Evolutionary conservation across 1,140 invertebrate species (phyloP), one percentile per base, ranked within the genome.

Genomic region (Batillaria attramentaria): DNA sequence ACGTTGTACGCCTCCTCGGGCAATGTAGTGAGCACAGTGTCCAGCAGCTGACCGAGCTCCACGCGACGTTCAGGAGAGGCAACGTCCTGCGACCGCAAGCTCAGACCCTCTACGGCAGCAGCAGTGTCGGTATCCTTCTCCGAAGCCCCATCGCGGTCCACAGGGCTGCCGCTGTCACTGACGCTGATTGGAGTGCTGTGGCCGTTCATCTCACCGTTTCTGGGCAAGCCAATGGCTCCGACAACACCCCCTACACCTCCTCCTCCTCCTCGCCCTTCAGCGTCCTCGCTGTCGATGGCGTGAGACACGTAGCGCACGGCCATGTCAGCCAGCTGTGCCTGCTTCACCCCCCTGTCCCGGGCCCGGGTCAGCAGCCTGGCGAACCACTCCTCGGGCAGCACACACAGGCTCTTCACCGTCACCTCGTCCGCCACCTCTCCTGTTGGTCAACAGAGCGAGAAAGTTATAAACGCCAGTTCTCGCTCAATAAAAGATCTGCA

Each of bases 301-400:
- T 65, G 39, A 1, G 68, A 68, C 1, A 89, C 82, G 72, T 89
- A 89, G 37, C 74, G 82, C 16, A 84, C 84, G 0, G 84, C 85
- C 33, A 89, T 43, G 5, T 82, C 83, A 13, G 85, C 86, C 24
- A 89, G 77, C 16, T 82, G 68, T 5, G 80, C 72, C 54, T 78
- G 60, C 33, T 81, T 78, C 0, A 89, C 85, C 13, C 86, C 87
- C 62, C 82, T 84, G 8, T 85, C 83, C 70, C 84, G 77, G 13
- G 83, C 87, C 50, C 81, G 65, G 8, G 77, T 69, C 31, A 89
- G 46, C 1, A 89, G 43, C 72, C 84, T 84, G 37, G 84, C 74
- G 62, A 88, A 85, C 89, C 88, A 89, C 2, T 85, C 83, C 18
- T 87, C 43, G 0, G 88, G 86, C 35, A 90, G 77, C 5, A 80